These are phyloP conservation scores for Paedocypris micromegethes DNA, from an alignment of 2,797 vertebrate species.

Conservation along the genomic window DNA sequence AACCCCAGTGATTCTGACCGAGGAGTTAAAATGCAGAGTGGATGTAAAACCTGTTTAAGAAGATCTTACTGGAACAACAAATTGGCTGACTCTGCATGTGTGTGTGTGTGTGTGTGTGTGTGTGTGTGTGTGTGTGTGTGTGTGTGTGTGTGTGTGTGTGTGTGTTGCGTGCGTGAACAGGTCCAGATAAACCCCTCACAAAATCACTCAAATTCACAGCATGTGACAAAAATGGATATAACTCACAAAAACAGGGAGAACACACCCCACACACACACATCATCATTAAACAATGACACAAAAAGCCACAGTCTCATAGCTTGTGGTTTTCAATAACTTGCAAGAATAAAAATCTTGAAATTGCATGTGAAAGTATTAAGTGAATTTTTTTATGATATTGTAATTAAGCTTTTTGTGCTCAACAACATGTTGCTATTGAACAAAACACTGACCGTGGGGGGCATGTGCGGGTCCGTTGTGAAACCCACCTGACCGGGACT, in stretches of 20 bases:
- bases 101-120: constrained; percentile 53
- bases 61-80: constrained; percentile 67
- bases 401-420: too few species aligned
- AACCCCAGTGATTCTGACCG: constrained; percentile 40
- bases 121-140: constrained; percentile 57
- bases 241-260: constrained; percentile 17
- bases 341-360: too few species aligned
- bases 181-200: constrained; percentile 61
- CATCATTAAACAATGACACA: constrained; percentile 16
- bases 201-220: constrained; percentile 38
- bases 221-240: constrained; percentile 13
- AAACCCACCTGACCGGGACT: too few species aligned
- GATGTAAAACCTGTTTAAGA: constrained; percentile 67
- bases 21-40: constrained; percentile 53
- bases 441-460: too few species aligned
- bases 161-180: constrained; percentile 41
- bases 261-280: constrained; percentile 23
- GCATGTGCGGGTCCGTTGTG: too few species aligned
- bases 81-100: constrained; percentile 65
- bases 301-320: constrained; percentile 21
- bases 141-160: constrained; percentile 37
- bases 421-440: too few species aligned
- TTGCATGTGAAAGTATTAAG: too few species aligned
- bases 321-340: constrained; percentile 1
- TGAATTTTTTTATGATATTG: too few species aligned